Percentiles rank a stretch among this genome's conserved stretches.
These are phyloP conservation scores for Pantala flavescens DNA, from an alignment of 1,140 invertebrate genomes.

Conservation along the genomic window DNA sequence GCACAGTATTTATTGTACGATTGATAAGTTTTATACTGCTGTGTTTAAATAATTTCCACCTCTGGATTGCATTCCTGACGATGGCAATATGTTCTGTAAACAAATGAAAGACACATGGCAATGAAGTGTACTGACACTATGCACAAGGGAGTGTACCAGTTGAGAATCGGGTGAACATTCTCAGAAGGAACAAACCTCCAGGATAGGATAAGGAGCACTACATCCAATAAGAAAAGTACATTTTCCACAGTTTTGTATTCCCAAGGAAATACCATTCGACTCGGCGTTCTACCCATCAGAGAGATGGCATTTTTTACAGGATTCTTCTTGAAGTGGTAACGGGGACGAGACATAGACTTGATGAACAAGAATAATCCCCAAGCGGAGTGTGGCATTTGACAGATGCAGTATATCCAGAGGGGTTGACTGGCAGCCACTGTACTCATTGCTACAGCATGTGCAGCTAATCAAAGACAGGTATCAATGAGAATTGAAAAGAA, in stretches of 20 bases:
- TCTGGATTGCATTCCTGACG: background rate
- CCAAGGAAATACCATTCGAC: background rate
- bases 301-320: background rate
- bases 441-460: background rate
- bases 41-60: background rate
- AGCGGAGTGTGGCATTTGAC: background rate
- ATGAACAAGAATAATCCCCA: background rate
- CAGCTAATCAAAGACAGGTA: background rate
- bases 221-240: background rate
- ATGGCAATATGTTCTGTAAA: background rate
- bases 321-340: slow-evolving; percentile 6
- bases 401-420: slow-evolving; percentile 5
- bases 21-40: too few species aligned
- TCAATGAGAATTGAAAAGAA: too few species aligned
- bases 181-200: background rate
- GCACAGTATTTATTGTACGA: too few species aligned
- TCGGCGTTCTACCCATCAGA: background rate
- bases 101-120: background rate
- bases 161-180: background rate
- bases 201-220: background rate
- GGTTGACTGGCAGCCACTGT: background rate
- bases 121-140: background rate
- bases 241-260: background rate
- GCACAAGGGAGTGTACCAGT: background rate
- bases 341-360: background rate